Percentiles rank a stretch among this genome's conserved stretches.
These are phyloP conservation scores for Stenotaenia linearis DNA, from an alignment of 2,888 invertebrate species.

Conservation along the genomic window DNA sequence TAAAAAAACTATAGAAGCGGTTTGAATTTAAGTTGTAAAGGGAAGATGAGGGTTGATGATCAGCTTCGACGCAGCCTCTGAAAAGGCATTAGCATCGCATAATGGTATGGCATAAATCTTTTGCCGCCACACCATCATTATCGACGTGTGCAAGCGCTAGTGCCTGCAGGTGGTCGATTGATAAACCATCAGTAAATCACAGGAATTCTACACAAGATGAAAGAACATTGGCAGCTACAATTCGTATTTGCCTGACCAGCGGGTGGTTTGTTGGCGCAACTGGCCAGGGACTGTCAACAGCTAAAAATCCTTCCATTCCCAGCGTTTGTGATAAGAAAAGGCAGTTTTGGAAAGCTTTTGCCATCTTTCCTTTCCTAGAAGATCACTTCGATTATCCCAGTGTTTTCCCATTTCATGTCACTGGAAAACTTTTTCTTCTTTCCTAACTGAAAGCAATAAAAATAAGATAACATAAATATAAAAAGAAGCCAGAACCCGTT, in stretches of 20 bases:
- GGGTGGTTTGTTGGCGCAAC: not conserved
- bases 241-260: conserved; percentile 6
- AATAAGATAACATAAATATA: not conserved
- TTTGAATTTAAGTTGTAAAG: not conserved
- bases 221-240: not conserved
- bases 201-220: not conserved
- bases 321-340: not conserved
- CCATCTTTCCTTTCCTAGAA: not conserved
- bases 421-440: not conserved
- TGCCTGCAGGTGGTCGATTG: conserved; percentile 13
- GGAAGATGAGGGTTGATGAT: not conserved
- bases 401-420: conserved; percentile 7
- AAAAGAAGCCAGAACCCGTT: not conserved
- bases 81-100: conserved; percentile 19
- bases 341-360: not conserved
- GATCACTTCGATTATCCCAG: conserved; percentile 10
- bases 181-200: conserved; percentile 19
- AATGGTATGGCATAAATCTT: conserved; percentile 1
- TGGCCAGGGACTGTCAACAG: not conserved
- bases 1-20: not conserved
- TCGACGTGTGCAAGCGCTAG: conserved; percentile 3
- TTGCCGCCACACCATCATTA: conserved; percentile 11
- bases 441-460: not conserved
- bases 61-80: conserved; percentile 11
- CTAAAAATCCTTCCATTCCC: not conserved